Base-by-base conservation (phyloP, 2,888 invertebrate species). In the Nesidiocoris tenuis region DNA sequence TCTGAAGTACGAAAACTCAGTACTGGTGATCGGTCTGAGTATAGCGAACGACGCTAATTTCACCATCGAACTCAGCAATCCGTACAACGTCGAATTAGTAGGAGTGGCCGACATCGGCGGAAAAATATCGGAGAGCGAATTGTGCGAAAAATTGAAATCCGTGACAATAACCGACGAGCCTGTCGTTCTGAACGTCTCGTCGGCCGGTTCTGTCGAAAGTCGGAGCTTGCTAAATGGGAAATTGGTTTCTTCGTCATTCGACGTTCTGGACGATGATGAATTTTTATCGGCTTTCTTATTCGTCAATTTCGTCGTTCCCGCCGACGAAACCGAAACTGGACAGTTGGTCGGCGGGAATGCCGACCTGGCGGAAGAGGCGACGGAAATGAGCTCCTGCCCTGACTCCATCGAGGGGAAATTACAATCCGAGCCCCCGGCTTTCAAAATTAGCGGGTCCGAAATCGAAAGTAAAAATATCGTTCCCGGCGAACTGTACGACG, bases 201-300 rank as follows among this genome's bases (percentile, higher is more conserved):
- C 25, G 0, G 25, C 63, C 16, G 72, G 72, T 9, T 72, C 63
- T 3, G 19, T 72, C 21, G 61, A 25, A 54, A 61, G 12, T 0
- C 61, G 72, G 9, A 25, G 39, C 1, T 19, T 72, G 1, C 18
- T n/a, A 1, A 22, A 72, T 21, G 72, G 72, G n/a, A 72, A 72
- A 54, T 54, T 72, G 17, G 2, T 19, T 16, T 21, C 18, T 1
- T 39, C 61, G 9, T 54, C 61, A 16, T 72, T 61, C 16, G 72
- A 72, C 54, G 63, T 72, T 39, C n/a, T 72, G 16, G 72, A 72
- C 61, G 61, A 72, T 12, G 72, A 61, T 3, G 72, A 72, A 19
- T 63, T 72, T 19, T 39, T 72, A 0, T 7, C 61, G 5, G 17
- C 17, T 1, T 72, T 61, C 72, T 21, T 72, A 21, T 72, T 61